These are phyloP conservation scores for Chrysolina americana DNA, from an alignment of 2,888 invertebrate species.

Conservation along the genomic window DNA sequence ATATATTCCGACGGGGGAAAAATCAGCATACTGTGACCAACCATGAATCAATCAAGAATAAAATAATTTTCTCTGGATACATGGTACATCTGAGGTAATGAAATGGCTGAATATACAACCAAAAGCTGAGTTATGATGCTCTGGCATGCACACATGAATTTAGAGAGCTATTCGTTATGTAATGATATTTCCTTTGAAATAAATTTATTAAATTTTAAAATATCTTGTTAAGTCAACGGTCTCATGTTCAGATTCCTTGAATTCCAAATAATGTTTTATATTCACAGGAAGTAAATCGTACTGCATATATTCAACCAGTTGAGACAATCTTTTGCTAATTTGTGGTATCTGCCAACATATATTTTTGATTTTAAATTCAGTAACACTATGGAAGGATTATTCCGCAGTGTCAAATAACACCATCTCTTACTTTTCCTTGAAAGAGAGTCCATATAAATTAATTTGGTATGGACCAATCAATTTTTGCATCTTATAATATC, in stretches of 20 bases:
- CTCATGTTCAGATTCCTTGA: slow-evolving; percentile 3
- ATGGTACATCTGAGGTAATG: slow-evolving; percentile 34
- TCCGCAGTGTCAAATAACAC: no score
- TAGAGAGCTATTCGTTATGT: slow-evolving; percentile 35
- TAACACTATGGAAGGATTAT: no score
- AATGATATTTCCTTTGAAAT: slow-evolving; percentile 18
- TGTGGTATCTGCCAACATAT: no score
- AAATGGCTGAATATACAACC: slow-evolving; percentile 38
- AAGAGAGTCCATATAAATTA: no score
- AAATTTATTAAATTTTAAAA: slow-evolving; percentile 17
- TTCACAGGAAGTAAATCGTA: neutral
- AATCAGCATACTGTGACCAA: slow-evolving; percentile 40
- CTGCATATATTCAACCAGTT: no score
- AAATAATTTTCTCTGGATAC: slow-evolving; percentile 30
- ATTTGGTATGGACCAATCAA: no score
- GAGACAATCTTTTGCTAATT: no score
- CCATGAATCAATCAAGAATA: slow-evolving; percentile 41
- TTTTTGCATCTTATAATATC: neutral
- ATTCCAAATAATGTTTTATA: neutral
- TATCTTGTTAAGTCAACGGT: neutral
- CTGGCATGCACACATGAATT: slow-evolving; percentile 45
- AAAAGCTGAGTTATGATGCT: slow-evolving; percentile 43
- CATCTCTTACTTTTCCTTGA: no score
- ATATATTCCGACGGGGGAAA: slow-evolving; percentile 37
- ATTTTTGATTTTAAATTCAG: no score